Conservation (phyloP, 2,888 invertebrate genomes). For the Stramonita haemastoma region DNA sequence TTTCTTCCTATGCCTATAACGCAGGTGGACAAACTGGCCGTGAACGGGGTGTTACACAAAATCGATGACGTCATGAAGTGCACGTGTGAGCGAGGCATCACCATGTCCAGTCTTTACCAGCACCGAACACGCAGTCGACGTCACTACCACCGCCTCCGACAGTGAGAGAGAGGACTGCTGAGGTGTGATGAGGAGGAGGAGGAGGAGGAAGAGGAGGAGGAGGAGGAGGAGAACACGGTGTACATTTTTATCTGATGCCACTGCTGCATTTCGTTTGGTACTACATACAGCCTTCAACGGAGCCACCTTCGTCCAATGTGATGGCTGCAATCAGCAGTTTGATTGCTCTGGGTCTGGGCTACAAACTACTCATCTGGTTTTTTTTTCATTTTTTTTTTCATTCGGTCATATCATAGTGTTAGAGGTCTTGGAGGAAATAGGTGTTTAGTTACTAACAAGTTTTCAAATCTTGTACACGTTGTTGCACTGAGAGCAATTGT, state of each 20-base stretch:
- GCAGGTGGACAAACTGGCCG: slow-evolving; percentile 12
- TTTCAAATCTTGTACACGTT: too few relatives aligned
- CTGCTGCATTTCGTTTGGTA: not conserved
- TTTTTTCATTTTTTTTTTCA: too few relatives aligned
- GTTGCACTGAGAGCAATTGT: too few relatives aligned
- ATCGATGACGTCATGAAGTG: slow-evolving; percentile 60
- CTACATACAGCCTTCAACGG: not conserved
- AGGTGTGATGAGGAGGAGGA: not conserved
- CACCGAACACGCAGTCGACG: slow-evolving; percentile 30
- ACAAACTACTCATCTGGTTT: too few relatives aligned
- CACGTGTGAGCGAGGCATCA: slow-evolving; percentile 45
- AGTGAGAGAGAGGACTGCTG: not conserved
- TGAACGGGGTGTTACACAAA: slow-evolving; percentile 58
- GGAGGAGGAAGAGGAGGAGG: too few relatives aligned
- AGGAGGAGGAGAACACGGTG: not conserved
- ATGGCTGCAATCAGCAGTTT: not conserved
- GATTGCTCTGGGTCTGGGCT: too few relatives aligned
- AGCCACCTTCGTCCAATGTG: not conserved
- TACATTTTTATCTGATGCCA: not conserved
- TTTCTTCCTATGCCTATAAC: too few relatives aligned
- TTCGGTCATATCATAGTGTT: too few relatives aligned
- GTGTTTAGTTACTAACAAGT: too few relatives aligned
- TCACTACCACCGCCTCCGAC: slow-evolving; percentile 20
- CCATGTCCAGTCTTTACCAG: slow-evolving; percentile 27
- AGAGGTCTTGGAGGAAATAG: too few relatives aligned